phyloP scores from a whole-genome alignment of 2,888 invertebrate species.

The Diogma glabrata region DNA sequence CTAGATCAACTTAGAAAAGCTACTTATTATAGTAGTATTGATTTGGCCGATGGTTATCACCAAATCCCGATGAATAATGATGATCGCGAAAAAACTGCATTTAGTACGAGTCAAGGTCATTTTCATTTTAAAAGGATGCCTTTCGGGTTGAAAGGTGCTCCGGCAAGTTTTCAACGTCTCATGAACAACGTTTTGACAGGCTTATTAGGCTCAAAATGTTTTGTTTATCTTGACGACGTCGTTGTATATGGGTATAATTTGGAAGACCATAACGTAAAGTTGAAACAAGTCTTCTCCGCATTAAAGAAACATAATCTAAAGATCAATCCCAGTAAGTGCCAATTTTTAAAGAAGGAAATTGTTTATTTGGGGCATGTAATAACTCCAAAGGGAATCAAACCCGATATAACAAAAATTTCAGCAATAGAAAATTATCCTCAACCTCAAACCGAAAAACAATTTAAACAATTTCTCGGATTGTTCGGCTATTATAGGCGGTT shows the following conservation, averaged over 20 bases:
- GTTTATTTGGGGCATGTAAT: conserved; percentile 21
- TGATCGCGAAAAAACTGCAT: conserved; percentile 19
- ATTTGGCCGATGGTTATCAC: conserved; percentile 17
- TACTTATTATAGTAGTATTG: conserved; percentile 16
- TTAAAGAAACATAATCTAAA: conserved; percentile 18
- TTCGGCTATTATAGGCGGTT: conserved; percentile 25
- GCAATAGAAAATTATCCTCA: conserved; percentile 18
- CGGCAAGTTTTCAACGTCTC: conserved; percentile 23
- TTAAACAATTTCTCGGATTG: conserved; percentile 24
- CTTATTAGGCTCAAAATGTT: conserved; percentile 15
- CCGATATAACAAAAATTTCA: conserved; percentile 19
- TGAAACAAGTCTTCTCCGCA: conserved; percentile 19
- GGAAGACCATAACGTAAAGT: conserved; percentile 16
- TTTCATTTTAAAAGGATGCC: conserved; percentile 21
- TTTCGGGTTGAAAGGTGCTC: conserved; percentile 22
- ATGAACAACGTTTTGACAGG: conserved; percentile 24
- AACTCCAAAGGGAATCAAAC: conserved; percentile 18
- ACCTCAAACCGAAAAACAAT: conserved; percentile 17
- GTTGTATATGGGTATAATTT: conserved; percentile 21
- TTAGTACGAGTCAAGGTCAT: conserved; percentile 17
- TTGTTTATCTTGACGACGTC: conserved; percentile 24
- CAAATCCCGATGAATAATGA: conserved; percentile 13
- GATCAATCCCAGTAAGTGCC: conserved; percentile 22
- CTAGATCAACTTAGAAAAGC: conserved; percentile 16
- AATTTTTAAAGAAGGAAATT: conserved; percentile 20